Conservation (phyloP, 2,113 vertebrate species). For the Atractosteus spatula region DNA sequence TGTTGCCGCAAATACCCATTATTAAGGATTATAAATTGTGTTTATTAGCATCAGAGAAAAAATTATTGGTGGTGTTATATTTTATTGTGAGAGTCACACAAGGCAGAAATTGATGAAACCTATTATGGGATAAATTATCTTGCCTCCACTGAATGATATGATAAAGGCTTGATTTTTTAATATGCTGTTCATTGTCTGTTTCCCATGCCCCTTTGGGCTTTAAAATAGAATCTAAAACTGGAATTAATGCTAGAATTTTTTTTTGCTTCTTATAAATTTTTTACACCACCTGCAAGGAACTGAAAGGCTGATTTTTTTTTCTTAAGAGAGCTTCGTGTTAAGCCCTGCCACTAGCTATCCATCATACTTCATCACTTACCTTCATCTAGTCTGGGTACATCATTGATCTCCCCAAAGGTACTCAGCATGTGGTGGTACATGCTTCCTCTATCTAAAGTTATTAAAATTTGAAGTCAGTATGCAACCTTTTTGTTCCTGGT, state of each 20-base stretch:
- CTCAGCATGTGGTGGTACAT: constrained; percentile 15
- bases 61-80: neutral
- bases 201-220: neutral
- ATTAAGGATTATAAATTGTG: constrained; percentile 6
- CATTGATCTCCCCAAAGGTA: neutral
- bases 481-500: constrained; percentile 35
- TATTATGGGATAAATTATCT: constrained; percentile 3
- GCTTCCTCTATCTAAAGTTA: constrained; percentile 45
- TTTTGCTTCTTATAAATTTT: neutral
- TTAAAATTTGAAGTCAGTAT: constrained; percentile 44
- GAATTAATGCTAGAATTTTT: neutral
- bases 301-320: neutral
- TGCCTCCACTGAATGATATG: neutral
- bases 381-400: neutral
- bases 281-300: neutral
- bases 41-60: constrained; percentile 11
- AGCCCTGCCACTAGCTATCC: constrained; percentile 5
- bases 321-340: constrained; percentile 4
- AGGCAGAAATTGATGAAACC: neutral
- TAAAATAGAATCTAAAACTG: neutral
- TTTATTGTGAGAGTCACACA: constrained; percentile 2
- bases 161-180: neutral
- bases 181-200: neutral
- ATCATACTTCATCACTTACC: neutral
- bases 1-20: constrained; percentile 29